Percentiles rank a stretch among this genome's conserved stretches.
Evolutionary conservation across 1,140 invertebrate genomes (phyloP).

Genomic region (Physella acuta): DNA sequence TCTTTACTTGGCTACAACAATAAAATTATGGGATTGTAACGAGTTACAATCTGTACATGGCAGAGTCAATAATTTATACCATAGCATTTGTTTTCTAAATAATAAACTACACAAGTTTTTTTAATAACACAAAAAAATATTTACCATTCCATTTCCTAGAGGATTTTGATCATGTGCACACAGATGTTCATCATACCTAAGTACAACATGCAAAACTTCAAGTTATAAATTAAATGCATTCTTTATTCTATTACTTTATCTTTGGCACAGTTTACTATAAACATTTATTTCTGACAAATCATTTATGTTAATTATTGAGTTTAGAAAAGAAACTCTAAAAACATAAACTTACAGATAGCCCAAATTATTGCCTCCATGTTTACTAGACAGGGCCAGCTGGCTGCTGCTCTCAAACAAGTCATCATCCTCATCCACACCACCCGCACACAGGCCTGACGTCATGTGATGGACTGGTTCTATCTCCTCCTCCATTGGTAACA

Average conservation of each 20-base stretch:
- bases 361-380: neutral
- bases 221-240: too few relatives aligned
- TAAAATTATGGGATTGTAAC: neutral
- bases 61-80: too few relatives aligned
- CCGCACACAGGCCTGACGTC: constrained; percentile 7
- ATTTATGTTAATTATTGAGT: too few relatives aligned
- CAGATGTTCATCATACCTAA: constrained; percentile 7
- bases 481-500: constrained; percentile 25
- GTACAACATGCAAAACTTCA: too few relatives aligned
- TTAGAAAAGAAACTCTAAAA: neutral
- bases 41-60: too few relatives aligned
- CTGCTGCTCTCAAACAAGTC: constrained; percentile 3
- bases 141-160: constrained; percentile 20
- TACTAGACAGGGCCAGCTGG: constrained; percentile 3
- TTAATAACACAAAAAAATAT: too few relatives aligned
- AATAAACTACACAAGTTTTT: too few relatives aligned
- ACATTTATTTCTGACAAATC: too few relatives aligned
- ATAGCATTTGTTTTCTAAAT: too few relatives aligned
- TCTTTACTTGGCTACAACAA: constrained; percentile 24
- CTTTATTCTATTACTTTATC: too few relatives aligned
- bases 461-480: constrained; percentile 24
- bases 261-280: too few relatives aligned
- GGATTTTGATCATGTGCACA: constrained; percentile 9
- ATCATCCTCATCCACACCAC: constrained; percentile 17
- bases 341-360: neutral